phyloP scores from a whole-genome alignment of 2,888 invertebrate genomes.

The Dryadula phaetusa region DNA sequence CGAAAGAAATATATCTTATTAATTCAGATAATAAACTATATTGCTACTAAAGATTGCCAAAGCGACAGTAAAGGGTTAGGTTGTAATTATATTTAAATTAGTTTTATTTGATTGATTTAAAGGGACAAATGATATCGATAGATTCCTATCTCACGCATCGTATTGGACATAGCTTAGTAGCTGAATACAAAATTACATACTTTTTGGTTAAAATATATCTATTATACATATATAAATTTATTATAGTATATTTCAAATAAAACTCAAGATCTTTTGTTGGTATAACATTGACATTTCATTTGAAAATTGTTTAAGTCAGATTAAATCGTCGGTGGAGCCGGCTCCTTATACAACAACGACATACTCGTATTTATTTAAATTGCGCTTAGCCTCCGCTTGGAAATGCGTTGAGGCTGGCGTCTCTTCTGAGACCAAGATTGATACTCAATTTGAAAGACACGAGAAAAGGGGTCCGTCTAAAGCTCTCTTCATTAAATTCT shows the following conservation, averaged over 20 bases:
- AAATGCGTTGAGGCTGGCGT: background rate
- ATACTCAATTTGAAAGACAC: conserved; percentile 28
- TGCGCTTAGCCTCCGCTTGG: conserved; percentile 11
- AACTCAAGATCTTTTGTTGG: background rate
- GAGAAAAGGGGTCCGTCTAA: conserved; percentile 21
- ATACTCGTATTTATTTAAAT: too few species aligned
- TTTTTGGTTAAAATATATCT: too few species aligned
- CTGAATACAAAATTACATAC: too few species aligned
- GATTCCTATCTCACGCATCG: too few species aligned
- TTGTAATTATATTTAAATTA: too few species aligned
- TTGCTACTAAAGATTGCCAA: too few species aligned
- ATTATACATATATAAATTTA: too few species aligned
- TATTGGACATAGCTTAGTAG: too few species aligned
- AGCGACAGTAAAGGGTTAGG: too few species aligned
- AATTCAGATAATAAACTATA: background rate
- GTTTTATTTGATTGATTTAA: too few species aligned
- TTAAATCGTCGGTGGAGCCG: background rate
- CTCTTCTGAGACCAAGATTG: conserved; percentile 20
- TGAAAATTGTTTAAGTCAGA: background rate
- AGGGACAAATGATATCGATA: too few species aligned
- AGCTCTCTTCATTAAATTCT: conserved; percentile 25
- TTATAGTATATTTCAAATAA: too few species aligned
- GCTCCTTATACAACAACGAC: background rate
- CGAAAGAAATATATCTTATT: background rate
- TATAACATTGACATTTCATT: background rate